Evolutionary conservation across 2,888 invertebrate genomes (phyloP), one percentile per base, ranked within the genome.

Genomic region (Spisula solida): DNA sequence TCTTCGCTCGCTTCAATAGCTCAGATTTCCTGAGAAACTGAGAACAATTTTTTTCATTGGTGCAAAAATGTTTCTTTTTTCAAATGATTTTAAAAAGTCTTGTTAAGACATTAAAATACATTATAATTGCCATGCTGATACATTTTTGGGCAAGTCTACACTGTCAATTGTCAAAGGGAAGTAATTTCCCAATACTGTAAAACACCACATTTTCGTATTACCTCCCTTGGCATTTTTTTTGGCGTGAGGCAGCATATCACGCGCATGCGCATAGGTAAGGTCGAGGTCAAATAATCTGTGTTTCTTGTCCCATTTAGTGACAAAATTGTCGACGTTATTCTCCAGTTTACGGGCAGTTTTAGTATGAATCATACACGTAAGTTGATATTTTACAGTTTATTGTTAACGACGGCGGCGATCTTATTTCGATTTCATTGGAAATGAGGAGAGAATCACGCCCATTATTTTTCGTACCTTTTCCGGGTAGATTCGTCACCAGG

Each of bases 201-300:
- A 47, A 34, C 8, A 34, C 34, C 31, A 47, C 12, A 20, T 80
- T 18, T 47, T 48, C 20, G 12, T n/a, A 34, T 48, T 81, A 55
- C 16, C 34, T 55, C 41, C 80, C 80, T 41, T 80, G 25, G 20
- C 34, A 80, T 5, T 47, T 29, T 66, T n/a, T n/a, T 34, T 0
- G 14, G 25, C 25, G 48, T 80, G 55, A 48, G 25, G 80, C 29
- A 55, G 20, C 47, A 70, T n/a, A 70, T n/a, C 2, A 48, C 47
- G 56, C 85, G 85, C 85, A 85, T 85, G 85, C 85, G 85, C 56
- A 79, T 4, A 75, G 47, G 25, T 41, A 56, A 79, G 85, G 85
- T 85, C 85, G 75, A 85, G 85, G 85, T 85, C 85, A 85, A 85
- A 85, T 85, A 85, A 85, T 85, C 75, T 79, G 78, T 85, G 85